phyloP scores from a whole-genome alignment of 2,888 invertebrate genomes.

The Ormyrus pomaceus region DNA sequence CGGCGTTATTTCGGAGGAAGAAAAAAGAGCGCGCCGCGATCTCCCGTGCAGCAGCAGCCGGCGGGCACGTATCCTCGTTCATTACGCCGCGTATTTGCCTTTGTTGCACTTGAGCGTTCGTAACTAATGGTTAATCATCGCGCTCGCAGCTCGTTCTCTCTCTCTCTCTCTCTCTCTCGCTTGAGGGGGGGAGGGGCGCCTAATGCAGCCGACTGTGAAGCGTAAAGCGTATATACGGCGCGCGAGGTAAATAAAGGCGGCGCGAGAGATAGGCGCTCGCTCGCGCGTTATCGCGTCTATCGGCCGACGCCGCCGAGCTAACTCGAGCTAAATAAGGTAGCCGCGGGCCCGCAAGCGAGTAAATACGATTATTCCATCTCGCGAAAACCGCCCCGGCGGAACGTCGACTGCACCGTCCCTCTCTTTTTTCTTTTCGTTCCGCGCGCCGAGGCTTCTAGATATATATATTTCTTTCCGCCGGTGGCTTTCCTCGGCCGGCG shows the following conservation, averaged over 20 bases:
- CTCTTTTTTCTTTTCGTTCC: not conserved
- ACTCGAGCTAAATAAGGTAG: constrained; percentile 29
- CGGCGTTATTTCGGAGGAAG: too few species aligned
- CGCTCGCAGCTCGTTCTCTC: not conserved
- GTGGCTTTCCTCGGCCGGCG: not conserved
- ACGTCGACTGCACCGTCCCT: too few species aligned
- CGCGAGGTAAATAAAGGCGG: too few species aligned
- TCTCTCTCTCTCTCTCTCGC: too few species aligned
- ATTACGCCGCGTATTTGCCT: constrained; percentile 9
- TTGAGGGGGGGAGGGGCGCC: too few species aligned
- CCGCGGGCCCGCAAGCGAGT: not conserved
- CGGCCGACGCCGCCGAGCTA: constrained; percentile 1
- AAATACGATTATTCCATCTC: too few species aligned
- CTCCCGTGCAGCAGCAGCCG: not conserved
- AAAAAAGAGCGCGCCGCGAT: not conserved
- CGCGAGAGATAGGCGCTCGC: not conserved
- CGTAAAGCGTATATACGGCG: not conserved
- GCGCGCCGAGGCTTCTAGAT: not conserved
- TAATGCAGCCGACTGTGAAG: too few species aligned
- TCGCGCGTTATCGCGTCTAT: not conserved
- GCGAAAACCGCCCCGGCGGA: not conserved
- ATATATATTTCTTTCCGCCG: constrained; percentile 8
- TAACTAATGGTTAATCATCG: constrained; percentile 28
- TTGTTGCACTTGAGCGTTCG: constrained; percentile 18
- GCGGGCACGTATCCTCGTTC: not conserved